Conservation (phyloP, 30 jellyfish, hydroid and myxozoan genomes). For the Haliclystus octoradiatus region DNA sequence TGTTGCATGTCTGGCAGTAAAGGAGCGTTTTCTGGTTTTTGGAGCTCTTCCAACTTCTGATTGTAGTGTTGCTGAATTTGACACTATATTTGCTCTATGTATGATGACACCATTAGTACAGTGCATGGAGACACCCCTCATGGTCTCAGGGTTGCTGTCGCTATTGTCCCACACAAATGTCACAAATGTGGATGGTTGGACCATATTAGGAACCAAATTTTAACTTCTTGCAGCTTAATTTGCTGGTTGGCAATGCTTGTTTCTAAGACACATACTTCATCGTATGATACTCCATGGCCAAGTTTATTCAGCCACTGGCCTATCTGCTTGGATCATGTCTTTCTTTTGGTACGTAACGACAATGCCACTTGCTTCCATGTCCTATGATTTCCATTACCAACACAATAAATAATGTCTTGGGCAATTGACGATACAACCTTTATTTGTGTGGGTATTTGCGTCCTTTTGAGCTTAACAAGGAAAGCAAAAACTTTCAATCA, state of each 20-base stretch:
- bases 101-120: conserved; percentile 11
- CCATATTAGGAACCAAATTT: background rate
- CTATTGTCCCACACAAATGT: conserved; percentile 30
- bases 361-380: conserved; percentile 15
- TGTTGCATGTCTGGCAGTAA: no score
- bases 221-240: conserved; percentile 2
- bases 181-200: background rate
- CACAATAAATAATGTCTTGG: conserved; percentile 14
- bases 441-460: background rate
- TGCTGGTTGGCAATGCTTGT: conserved; percentile 12
- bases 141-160: conserved; percentile 22
- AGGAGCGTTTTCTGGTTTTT: no score
- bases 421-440: conserved; percentile 6
- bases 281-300: conserved; percentile 32
- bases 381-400: conserved; percentile 5
- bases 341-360: conserved; percentile 3
- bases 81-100: background rate
- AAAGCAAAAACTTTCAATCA: background rate
- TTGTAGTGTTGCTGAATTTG: no score
- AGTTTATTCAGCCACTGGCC: conserved; percentile 15
- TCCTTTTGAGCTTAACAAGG: conserved; percentile 7
- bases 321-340: conserved; percentile 19
- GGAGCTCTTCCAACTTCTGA: no score
- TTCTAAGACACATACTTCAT: conserved; percentile 10
- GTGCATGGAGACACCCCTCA: conserved; percentile 19